Conservation (phyloP, 2,797 vertebrate species). For the Ctenopoma multispine region DNA sequence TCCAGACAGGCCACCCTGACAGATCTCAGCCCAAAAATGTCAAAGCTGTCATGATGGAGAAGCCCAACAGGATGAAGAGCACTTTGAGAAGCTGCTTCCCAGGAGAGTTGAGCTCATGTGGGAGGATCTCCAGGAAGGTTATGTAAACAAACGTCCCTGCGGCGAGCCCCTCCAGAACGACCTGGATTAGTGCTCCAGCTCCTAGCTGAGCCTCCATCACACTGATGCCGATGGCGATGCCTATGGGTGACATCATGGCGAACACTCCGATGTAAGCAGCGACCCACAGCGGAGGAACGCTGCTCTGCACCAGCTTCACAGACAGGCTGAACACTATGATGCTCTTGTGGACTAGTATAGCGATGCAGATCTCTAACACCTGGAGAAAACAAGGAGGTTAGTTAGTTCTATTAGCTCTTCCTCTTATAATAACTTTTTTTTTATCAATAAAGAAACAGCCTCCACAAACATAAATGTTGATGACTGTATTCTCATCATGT, state of each 20-base stretch:
- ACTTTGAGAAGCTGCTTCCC: conserved; percentile 89
- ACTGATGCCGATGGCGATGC: conserved; percentile 87
- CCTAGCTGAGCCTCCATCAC: conserved; percentile 82
- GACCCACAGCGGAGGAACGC: conserved; percentile 80
- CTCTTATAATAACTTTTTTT: not conserved
- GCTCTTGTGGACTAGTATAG: conserved; percentile 92
- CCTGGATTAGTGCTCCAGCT: conserved; percentile 82
- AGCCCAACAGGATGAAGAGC: conserved; percentile 88
- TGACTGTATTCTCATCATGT: too few species aligned
- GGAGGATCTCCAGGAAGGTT: conserved; percentile 94
- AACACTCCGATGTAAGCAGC: conserved; percentile 84
- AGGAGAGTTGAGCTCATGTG: conserved; percentile 87
- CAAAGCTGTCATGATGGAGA: conserved; percentile 88
- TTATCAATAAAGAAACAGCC: not conserved
- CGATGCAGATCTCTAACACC: conserved; percentile 90
- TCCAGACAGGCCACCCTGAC: not conserved
- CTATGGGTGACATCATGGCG: conserved; percentile 90
- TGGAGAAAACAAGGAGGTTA: conserved; percentile 40
- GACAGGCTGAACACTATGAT: conserved; percentile 92
- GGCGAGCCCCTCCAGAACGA: conserved; percentile 88
- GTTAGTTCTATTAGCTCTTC: not conserved
- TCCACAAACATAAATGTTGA: too few species aligned
- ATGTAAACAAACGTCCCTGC: conserved; percentile 93
- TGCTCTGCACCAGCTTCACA: conserved; percentile 87
- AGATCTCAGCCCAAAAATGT: conserved; percentile 84